phyloP scores from a whole-genome alignment of 2,113 vertebrate genomes.

The Labeo rohita region DNA sequence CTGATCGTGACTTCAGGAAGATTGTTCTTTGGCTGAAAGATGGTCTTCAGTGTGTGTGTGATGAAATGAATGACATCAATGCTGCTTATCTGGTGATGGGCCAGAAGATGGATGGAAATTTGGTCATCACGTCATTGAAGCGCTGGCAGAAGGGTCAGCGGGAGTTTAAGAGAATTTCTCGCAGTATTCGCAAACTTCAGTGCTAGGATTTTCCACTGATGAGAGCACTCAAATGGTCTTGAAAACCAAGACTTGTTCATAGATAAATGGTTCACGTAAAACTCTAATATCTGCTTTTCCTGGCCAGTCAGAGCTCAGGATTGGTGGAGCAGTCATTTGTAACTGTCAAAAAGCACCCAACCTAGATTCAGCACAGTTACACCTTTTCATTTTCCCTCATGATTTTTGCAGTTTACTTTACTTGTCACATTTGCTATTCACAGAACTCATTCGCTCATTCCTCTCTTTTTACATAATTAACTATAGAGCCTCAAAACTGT shows the following conservation, averaged over 20 bases:
- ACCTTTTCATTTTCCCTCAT: background rate
- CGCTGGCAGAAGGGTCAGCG: conserved; percentile 96
- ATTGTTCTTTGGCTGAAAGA: conserved; percentile 92
- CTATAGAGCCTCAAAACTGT: background rate
- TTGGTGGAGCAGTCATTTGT: background rate
- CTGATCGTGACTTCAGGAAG: conserved; percentile 90
- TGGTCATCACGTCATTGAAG: conserved; percentile 96
- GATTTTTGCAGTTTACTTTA: background rate
- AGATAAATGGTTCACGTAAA: background rate
- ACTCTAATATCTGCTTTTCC: background rate
- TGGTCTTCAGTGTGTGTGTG: conserved; percentile 93
- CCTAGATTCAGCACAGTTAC: background rate
- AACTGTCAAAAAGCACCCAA: background rate
- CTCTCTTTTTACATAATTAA: background rate
- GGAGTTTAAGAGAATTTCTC: conserved; percentile 94
- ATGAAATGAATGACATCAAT: conserved; percentile 97
- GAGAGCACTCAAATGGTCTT: background rate
- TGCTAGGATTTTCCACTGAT: conserved; percentile 77
- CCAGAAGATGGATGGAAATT: conserved; percentile 90
- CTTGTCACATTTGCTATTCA: background rate
- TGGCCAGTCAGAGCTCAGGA: background rate
- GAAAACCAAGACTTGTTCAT: background rate
- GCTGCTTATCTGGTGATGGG: conserved; percentile 97
- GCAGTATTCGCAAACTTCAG: conserved; percentile 96
- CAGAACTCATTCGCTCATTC: background rate